Conservation (phyloP, 2,888 invertebrate species). For the Temnothorax rugatulus region DNA sequence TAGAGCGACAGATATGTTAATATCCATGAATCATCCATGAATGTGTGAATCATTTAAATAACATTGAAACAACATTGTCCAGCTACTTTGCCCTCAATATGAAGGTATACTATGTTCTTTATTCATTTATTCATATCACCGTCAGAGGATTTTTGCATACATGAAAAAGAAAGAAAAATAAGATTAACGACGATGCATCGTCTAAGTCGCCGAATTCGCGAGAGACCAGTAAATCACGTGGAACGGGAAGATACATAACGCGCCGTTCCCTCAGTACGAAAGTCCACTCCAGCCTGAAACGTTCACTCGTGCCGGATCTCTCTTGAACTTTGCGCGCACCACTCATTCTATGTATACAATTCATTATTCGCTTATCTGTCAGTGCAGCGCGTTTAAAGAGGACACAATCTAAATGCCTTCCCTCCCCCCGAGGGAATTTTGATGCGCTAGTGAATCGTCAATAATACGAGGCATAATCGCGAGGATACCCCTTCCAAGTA, state of each 20-base stretch:
- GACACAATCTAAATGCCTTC: constrained; percentile 41
- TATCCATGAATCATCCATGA: background rate
- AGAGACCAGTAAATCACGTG: background rate
- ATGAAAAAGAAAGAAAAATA: background rate
- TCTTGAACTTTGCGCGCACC: constrained; percentile 64
- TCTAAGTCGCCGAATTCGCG: background rate
- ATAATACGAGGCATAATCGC: background rate
- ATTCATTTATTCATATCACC: background rate
- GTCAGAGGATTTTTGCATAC: background rate
- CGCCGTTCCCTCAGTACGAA: background rate
- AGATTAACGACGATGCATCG: no score
- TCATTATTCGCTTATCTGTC: constrained; percentile 62
- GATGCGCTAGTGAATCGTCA: background rate
- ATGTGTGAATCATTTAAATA: background rate
- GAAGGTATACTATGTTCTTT: background rate
- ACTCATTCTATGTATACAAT: constrained; percentile 8
- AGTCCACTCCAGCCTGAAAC: background rate
- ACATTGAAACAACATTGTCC: background rate
- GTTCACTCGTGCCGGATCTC: constrained; percentile 2
- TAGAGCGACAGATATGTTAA: background rate
- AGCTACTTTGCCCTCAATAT: background rate
- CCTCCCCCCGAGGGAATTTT: background rate
- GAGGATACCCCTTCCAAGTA: background rate
- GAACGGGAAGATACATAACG: background rate
- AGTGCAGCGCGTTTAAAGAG: constrained; percentile 40